Conservation (phyloP, 2,888 invertebrate species). For the Herminia tarsipennalis region DNA sequence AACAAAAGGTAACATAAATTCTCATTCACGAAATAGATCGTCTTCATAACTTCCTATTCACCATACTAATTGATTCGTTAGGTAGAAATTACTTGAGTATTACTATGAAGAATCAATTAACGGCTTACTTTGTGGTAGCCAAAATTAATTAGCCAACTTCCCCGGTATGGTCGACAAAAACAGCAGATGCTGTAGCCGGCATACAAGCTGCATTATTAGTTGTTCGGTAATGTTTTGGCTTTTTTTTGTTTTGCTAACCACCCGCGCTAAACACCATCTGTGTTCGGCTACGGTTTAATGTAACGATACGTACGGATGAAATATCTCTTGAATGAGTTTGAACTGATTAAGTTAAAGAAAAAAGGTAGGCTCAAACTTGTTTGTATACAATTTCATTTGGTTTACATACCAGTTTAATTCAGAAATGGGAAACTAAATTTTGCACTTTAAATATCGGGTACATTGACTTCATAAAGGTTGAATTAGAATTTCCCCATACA, state of each 20-base stretch:
- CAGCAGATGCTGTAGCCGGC: conserved; percentile 72
- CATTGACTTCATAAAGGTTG: too few relatives aligned
- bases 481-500: too few relatives aligned
- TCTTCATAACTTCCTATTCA: conserved; percentile 44
- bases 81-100: conserved; percentile 62
- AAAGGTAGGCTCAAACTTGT: too few relatives aligned
- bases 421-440: too few relatives aligned
- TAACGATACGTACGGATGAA: conserved; percentile 53
- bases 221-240: conserved; percentile 68
- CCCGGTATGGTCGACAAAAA: conserved; percentile 74
- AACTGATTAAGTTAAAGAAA: too few relatives aligned
- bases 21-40: not conserved
- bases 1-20: not conserved
- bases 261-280: conserved; percentile 76
- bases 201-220: conserved; percentile 77
- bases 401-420: too few relatives aligned
- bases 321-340: conserved; percentile 18
- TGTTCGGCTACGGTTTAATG: conserved; percentile 62
- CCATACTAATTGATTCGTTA: conserved; percentile 57
- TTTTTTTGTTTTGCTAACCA: conserved; percentile 74
- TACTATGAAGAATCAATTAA: conserved; percentile 78
- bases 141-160: conserved; percentile 75
- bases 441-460: too few relatives aligned
- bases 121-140: conserved; percentile 66
- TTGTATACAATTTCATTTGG: too few relatives aligned